Percentiles rank a stretch among this genome's conserved stretches.
phyloP scores from a whole-genome alignment of 2,888 invertebrate species.

The Linnaemya tessellans region DNA sequence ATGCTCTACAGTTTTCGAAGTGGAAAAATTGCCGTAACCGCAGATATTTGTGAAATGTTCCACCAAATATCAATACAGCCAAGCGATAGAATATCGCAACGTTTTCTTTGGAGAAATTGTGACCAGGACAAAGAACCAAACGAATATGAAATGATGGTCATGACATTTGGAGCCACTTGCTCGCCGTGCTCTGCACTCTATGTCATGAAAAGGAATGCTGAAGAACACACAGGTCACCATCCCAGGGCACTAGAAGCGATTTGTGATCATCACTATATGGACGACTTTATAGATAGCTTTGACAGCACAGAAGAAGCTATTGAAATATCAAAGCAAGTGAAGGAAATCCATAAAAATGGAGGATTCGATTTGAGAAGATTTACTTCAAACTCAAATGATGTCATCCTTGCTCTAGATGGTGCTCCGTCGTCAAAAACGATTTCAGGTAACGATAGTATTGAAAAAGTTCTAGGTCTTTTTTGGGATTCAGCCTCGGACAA shows the following conservation, averaged over 20 bases:
- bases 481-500: conserved; percentile 41
- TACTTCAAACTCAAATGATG: conserved; percentile 50
- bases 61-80: conserved; percentile 74
- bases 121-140: neutral
- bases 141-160: conserved; percentile 58
- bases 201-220: conserved; percentile 28
- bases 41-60: conserved; percentile 44
- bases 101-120: conserved; percentile 62
- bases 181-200: conserved; percentile 60
- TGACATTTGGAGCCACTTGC: conserved; percentile 66
- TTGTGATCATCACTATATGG: conserved; percentile 55
- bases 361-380: conserved; percentile 56
- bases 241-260: conserved; percentile 54
- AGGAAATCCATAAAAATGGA: conserved; percentile 44
- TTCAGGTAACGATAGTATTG: neutral
- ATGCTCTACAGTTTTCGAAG: conserved; percentile 16
- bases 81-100: conserved; percentile 53
- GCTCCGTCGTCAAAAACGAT: neutral
- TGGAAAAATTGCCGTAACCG: conserved; percentile 7
- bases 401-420: conserved; percentile 28
- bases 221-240: conserved; percentile 21
- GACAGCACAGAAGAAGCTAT: conserved; percentile 47
- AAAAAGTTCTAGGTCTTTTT: conserved; percentile 32
- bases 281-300: conserved; percentile 67
- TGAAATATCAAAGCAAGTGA: conserved; percentile 37